Conservation (phyloP, 2,797 vertebrate species). For the Clamator glandarius region DNA sequence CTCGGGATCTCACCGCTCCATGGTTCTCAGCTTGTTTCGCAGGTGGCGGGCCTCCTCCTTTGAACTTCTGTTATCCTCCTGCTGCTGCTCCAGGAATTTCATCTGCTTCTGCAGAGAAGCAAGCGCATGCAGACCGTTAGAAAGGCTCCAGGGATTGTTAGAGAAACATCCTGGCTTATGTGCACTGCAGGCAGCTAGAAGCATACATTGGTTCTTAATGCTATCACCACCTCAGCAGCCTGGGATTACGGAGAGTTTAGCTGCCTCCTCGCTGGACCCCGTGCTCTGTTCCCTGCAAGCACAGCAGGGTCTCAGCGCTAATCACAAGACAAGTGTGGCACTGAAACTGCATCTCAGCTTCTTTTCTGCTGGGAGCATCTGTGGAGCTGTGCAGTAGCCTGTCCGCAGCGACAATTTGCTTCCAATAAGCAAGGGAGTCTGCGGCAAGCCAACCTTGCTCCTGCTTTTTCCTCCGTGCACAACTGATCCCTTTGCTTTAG, state of each 20-base stretch:
- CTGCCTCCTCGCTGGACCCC: not conserved
- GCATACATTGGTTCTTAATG: not conserved
- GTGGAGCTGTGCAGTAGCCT: not conserved
- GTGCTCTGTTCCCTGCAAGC: not conserved
- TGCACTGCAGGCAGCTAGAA: conserved; percentile 11
- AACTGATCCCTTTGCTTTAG: not conserved
- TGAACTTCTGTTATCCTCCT: conserved; percentile 83
- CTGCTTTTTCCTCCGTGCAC: not conserved
- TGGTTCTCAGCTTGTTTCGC: conserved; percentile 86
- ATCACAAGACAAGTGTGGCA: accelerated
- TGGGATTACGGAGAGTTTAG: not conserved
- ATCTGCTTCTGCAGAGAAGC: conserved; percentile 89
- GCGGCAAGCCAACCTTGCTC: not conserved
- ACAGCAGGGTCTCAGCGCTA: not conserved
- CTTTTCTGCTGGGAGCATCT: not conserved
- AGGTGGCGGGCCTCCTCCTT: conserved; percentile 89
- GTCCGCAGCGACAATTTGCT: accelerated
- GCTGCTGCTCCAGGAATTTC: conserved; percentile 89
- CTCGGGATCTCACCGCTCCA: conserved; percentile 83
- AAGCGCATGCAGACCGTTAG: not conserved
- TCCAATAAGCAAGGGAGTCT: not conserved
- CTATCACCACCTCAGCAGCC: conserved; percentile 29
- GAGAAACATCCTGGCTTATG: conserved; percentile 20
- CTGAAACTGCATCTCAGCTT: accelerated
- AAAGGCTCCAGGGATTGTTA: not conserved